Percentiles rank a stretch among this genome's conserved stretches.
phyloP scores from a whole-genome alignment of 1,140 invertebrate genomes.

The Nylanderia fulva region DNA sequence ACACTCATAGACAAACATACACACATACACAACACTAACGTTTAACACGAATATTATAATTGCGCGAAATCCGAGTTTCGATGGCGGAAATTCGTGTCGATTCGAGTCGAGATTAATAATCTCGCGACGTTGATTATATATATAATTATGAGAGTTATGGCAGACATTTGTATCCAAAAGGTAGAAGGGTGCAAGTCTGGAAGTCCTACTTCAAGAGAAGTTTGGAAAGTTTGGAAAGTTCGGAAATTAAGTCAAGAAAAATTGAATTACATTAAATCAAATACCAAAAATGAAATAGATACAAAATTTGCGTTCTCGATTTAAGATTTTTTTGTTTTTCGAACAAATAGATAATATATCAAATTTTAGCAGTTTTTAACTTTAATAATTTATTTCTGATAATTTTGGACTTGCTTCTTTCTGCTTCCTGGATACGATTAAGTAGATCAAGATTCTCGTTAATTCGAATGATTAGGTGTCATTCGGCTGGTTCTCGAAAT shows the following conservation, averaged over 20 bases:
- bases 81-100: conserved; percentile 11
- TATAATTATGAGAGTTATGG: conserved; percentile 36
- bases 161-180: conserved; percentile 12
- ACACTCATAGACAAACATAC: background rate
- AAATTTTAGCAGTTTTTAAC: background rate
- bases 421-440: background rate
- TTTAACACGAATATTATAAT: conserved; percentile 23
- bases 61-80: conserved; percentile 8
- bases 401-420: background rate
- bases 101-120: conserved; percentile 3
- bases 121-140: conserved; percentile 20
- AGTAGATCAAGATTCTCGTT: conserved; percentile 59
- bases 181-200: conserved; percentile 1
- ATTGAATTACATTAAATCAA: background rate
- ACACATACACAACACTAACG: background rate
- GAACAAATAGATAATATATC: background rate
- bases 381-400: background rate
- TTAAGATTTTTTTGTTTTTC: background rate
- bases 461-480: conserved; percentile 55
- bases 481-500: conserved; percentile 57
- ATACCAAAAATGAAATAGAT: background rate
- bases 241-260: background rate
- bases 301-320: background rate
- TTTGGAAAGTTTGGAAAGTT: background rate
- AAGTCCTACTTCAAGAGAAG: background rate